A percentile compares a stretch with the other conserved stretches of the same genome.
Evolutionary conservation across 2,797 vertebrate genomes (phyloP).

Genomic region (Neosalanx taihuensis): DNA sequence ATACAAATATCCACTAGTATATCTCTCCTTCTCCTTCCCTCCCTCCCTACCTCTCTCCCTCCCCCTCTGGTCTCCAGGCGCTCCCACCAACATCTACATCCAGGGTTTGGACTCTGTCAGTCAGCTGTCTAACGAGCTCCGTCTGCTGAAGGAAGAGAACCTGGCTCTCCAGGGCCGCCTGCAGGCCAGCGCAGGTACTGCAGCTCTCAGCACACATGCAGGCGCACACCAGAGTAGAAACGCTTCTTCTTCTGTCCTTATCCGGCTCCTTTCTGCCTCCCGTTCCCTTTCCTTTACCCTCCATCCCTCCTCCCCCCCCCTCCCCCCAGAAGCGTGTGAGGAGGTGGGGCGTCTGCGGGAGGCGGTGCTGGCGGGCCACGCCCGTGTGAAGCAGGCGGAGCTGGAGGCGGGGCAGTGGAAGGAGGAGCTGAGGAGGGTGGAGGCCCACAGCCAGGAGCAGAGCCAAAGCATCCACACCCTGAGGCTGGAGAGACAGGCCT

Average conservation of each 20-base stretch:
- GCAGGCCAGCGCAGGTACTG: conserved; percentile 79
- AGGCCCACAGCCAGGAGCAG: conserved; percentile 79
- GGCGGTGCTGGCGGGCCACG: conserved; percentile 71
- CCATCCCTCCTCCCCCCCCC: not conserved
- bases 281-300: too few relatives aligned
- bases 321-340: conserved; percentile 68
- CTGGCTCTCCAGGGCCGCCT: conserved; percentile 74
- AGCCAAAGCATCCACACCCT: conserved; percentile 77
- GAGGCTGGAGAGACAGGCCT: conserved; percentile 74
- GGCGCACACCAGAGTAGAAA: too few relatives aligned
- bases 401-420: conserved; percentile 81
- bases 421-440: conserved; percentile 72
- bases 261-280: too few relatives aligned
- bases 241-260: too few relatives aligned
- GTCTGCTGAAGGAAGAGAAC: conserved; percentile 84
- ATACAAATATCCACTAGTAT: not conserved
- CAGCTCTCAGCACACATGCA: not conserved
- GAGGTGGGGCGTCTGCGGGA: conserved; percentile 78
- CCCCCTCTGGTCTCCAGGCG: conserved; percentile 59
- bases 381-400: conserved; percentile 80
- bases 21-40: too few relatives aligned
- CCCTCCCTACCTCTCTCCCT: not conserved
- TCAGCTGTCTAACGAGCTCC: conserved; percentile 82
- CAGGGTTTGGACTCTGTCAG: conserved; percentile 78
- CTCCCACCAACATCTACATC: conserved; percentile 77